Base-by-base conservation (phyloP, 2,888 invertebrate genomes). In the Eilema griseolum region DNA sequence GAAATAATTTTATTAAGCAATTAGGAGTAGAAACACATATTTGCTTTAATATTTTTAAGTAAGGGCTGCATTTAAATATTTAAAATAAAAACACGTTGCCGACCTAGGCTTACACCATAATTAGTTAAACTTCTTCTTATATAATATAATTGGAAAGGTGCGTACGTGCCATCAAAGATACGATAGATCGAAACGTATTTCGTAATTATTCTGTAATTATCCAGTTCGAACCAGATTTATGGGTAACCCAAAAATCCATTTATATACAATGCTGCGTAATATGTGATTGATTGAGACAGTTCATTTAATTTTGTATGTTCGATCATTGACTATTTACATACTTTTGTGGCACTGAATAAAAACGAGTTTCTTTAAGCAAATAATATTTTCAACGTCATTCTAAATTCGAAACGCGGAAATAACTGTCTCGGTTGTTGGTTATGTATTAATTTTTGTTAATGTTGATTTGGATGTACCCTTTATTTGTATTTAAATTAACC, bases 171-270 rank as follows among this genome's bases (percentile, higher is more conserved):
- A 80, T 79, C 74, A 83, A 81, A 81, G 82, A 85, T 79, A 84
- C 84, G 82, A 86, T 86, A 83, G 84, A 88, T 86, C 84, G 83
- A 86, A 85, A 85, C 79, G 71, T 83, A 85, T 91, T 91, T 90
- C 88, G 88, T 88, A 89, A 91, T 89, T 85, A 83, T 85, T 86
- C 85, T 78, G 84, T 87, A 89, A 89, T 90, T 88, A 89, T 84
- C 85, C 83, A 83, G 81, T 84, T 81, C 83, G 81, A 82, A 87
- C 85, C 86, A 88, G 85, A 90, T 89, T 87, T 86, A 85, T 86
- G 84, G 76, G 83, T 87, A 85, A 88, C 88, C 87, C 80, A 87
- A 89, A 90, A 88, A 75, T 81, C 80, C 78, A 84, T 87, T 85
- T 86, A 79, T 75, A 71, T 70, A 69, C 70, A 76, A 78, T 78